Evolutionary conservation across 2,888 invertebrate species (phyloP).

Genomic region (Cotesia congregata): DNA sequence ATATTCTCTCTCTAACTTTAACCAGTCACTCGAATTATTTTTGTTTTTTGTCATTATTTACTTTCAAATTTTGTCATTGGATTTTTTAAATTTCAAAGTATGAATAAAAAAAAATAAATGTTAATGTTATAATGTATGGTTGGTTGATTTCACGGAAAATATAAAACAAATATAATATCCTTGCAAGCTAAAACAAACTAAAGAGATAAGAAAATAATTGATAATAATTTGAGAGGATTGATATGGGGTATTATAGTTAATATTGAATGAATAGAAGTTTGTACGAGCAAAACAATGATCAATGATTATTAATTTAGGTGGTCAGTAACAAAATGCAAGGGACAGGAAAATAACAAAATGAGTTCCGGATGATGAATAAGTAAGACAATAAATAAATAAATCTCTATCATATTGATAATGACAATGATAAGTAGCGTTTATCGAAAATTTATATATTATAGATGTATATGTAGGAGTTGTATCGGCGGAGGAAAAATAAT

Average conservation of each 20-base stretch:
- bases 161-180: too few relatives aligned
- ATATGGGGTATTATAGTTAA: neutral
- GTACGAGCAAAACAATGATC: neutral
- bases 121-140: neutral
- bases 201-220: neutral
- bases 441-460: constrained; percentile 24
- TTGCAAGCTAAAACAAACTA: neutral
- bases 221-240: neutral
- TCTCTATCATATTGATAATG: constrained; percentile 20
- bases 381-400: constrained; percentile 8
- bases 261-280: neutral
- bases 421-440: constrained; percentile 21
- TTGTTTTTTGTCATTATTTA: too few relatives aligned
- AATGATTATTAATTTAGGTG: constrained; percentile 1
- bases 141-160: neutral
- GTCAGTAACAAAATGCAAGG: neutral
- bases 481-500: neutral
- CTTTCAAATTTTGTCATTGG: too few relatives aligned
- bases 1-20: too few relatives aligned
- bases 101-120: too few relatives aligned
- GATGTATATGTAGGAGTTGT: constrained; percentile 11
- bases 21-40: too few relatives aligned
- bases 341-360: neutral
- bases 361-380: neutral
- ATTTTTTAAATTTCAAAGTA: too few relatives aligned